Evolutionary conservation across 2,888 invertebrate genomes (phyloP).

Genomic region (Zygaena filipendulae): DNA sequence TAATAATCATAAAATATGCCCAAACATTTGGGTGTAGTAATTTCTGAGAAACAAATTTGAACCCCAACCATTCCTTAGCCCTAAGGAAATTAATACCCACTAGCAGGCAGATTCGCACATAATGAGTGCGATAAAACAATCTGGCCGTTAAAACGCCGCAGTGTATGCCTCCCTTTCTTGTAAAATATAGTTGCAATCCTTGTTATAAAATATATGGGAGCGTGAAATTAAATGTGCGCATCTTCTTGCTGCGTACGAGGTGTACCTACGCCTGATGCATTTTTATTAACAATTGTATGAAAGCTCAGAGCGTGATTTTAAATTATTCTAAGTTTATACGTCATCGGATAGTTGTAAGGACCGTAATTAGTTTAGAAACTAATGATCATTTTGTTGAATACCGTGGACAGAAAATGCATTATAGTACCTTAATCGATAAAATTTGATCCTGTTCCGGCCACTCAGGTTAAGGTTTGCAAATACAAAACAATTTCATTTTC

Average conservation of each 20-base stretch:
- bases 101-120: conserved; percentile 33
- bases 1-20: no score
- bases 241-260: conserved; percentile 1
- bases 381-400: no score
- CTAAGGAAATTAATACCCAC: conserved; percentile 35
- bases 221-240: conserved; percentile 34
- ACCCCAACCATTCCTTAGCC: conserved; percentile 17
- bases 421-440: no score
- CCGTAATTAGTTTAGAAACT: no score
- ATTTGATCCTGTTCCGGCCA: no score
- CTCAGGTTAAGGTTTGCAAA: no score
- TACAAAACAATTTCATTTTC: no score
- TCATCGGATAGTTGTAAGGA: conserved; percentile 16
- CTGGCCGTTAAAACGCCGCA: conserved; percentile 36
- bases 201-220: conserved; percentile 37
- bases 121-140: conserved; percentile 62
- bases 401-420: no score
- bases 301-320: no score
- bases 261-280: no score
- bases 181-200: conserved; percentile 35
- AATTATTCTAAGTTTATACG: no score
- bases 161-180: conserved; percentile 36
- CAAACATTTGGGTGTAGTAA: conserved; percentile 9
- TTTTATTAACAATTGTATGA: no score
- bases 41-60: conserved; percentile 20